Percentiles rank a stretch among this genome's conserved stretches.
phyloP scores from a whole-genome alignment of 2,888 invertebrate genomes.

The Sarcophaga caerulescens region DNA sequence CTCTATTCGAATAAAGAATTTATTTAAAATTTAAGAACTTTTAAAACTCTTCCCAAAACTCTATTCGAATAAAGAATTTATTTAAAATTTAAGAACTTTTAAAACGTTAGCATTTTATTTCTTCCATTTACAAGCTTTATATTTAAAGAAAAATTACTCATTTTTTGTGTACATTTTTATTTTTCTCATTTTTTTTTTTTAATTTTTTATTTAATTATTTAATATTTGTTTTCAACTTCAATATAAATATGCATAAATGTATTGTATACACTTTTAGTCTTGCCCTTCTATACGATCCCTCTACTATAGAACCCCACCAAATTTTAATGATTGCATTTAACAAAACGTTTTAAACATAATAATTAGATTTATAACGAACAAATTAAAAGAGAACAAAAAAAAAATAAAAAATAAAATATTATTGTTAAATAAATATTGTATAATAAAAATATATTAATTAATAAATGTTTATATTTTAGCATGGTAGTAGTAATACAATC shows the following conservation, averaged over 20 bases:
- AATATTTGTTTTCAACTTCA: not conserved
- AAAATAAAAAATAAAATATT: not conserved
- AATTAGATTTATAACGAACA: not conserved
- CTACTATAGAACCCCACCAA: slow-evolving; percentile 21
- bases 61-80: not conserved
- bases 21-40: slow-evolving; percentile 5
- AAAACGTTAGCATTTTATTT: not conserved
- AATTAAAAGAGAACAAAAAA: not conserved
- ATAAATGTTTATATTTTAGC: slow-evolving; percentile 54
- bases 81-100: slow-evolving; percentile 1
- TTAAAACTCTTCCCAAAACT: not conserved
- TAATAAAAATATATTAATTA: slow-evolving; percentile 16
- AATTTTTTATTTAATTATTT: not conserved
- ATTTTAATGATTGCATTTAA: slow-evolving; percentile 47
- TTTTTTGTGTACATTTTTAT: not conserved
- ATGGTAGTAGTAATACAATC: slow-evolving; percentile 22
- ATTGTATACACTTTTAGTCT: not conserved
- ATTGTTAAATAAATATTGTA: slow-evolving; percentile 10
- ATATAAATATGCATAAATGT: not conserved
- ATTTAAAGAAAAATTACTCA: not conserved
- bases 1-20: not conserved
- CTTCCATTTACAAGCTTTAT: not conserved
- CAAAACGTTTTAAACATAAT: slow-evolving; percentile 24
- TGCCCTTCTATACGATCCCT: not conserved
- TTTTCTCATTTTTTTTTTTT: not conserved